A percentile compares a stretch with the other conserved stretches of the same genome.
Conservation (phyloP, 1,140 invertebrate species). For the Cylas formicarius region DNA sequence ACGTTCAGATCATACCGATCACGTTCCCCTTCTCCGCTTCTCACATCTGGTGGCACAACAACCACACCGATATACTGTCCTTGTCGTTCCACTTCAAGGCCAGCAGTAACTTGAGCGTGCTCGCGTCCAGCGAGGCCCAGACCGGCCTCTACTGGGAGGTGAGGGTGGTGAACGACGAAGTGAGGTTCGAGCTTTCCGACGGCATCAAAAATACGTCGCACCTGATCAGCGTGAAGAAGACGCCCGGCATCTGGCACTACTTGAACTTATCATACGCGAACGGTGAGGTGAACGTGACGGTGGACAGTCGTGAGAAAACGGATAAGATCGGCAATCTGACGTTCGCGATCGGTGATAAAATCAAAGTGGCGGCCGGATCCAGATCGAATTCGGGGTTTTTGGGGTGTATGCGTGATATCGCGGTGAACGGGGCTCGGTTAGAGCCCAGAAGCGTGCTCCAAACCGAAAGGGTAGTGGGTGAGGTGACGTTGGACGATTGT, state of each 20-base stretch:
- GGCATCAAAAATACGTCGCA: conserved; percentile 64
- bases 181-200: conserved; percentile 70
- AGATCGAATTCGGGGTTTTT: conserved; percentile 59
- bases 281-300: conserved; percentile 62
- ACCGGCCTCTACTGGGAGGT: conserved; percentile 79
- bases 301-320: conserved; percentile 67
- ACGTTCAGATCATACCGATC: conserved; percentile 82
- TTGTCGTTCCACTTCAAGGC: conserved; percentile 86
- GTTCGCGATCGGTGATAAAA: conserved; percentile 49
- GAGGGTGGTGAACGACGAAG: conserved; percentile 71
- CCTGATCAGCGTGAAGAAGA: conserved; percentile 68
- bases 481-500: conserved; percentile 86
- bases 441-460: conserved; percentile 74
- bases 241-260: conserved; percentile 69
- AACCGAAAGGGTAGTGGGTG: conserved; percentile 71
- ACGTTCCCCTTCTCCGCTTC: conserved; percentile 86
- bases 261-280: conserved; percentile 69
- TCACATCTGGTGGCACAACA: conserved; percentile 77
- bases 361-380: conserved; percentile 69
- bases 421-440: conserved; percentile 66
- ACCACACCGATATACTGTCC: conserved; percentile 61
- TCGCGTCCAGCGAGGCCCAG: conserved; percentile 74
- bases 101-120: conserved; percentile 70
- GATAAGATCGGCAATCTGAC: conserved; percentile 41
- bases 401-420: conserved; percentile 75